Percentiles rank a stretch among this genome's conserved stretches.
phyloP scores from a whole-genome alignment of 2,113 vertebrate genomes.

The Rhineura floridana region DNA sequence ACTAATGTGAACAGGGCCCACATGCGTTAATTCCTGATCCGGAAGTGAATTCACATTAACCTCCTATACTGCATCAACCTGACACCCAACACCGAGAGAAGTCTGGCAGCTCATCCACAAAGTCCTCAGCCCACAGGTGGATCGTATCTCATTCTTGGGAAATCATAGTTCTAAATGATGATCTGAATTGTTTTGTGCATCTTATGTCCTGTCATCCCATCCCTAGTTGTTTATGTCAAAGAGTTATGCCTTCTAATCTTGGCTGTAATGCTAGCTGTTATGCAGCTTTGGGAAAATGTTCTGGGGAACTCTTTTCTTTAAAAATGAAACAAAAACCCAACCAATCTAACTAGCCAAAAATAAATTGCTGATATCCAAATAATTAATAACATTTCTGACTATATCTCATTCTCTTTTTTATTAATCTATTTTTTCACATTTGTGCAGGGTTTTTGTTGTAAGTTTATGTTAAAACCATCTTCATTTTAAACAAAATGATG shows the following conservation, averaged over 20 bases:
- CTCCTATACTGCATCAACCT: not conserved
- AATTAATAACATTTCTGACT: not conserved
- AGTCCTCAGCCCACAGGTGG: not conserved
- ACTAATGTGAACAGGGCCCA: not conserved
- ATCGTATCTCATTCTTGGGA: not conserved
- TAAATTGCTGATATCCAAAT: not conserved
- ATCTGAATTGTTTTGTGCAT: not conserved
- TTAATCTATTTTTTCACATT: not conserved
- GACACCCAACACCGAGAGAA: not conserved
- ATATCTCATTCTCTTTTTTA: not conserved
- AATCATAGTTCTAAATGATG: not conserved
- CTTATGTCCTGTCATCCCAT: not conserved
- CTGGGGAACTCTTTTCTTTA: not conserved
- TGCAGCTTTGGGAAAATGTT: fast-evolving
- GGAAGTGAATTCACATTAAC: not conserved
- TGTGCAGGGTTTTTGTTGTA: not conserved
- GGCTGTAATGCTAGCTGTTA: not conserved
- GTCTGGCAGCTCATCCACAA: not conserved
- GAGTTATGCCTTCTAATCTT: not conserved
- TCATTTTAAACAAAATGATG: conserved; percentile 9
- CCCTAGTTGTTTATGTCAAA: not conserved
- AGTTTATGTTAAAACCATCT: conserved; percentile 1
- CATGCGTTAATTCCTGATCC: not conserved
- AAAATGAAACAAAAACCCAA: fast-evolving
- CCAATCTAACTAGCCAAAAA: not conserved